A percentile compares a stretch with the other conserved stretches of the same genome.
These are phyloP conservation scores for Fistularia commersonii DNA, from an alignment of 2,797 vertebrate species.

Conservation along the genomic window DNA sequence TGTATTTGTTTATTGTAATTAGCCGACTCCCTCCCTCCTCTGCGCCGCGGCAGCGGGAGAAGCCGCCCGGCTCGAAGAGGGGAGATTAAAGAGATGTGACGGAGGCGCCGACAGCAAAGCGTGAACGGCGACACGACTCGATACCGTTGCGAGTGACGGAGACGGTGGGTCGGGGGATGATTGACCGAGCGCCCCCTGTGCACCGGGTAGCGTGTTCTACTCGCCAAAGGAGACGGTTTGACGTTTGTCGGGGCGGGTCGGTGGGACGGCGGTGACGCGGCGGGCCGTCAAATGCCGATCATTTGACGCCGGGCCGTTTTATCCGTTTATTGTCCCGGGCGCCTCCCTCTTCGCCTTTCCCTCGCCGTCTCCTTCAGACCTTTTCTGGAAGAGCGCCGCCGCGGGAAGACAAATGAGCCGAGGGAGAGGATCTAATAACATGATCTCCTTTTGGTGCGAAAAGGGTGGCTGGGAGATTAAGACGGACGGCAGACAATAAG, in stretches of 20 bases:
- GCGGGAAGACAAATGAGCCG: conserved; percentile 71
- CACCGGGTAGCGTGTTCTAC: conserved; percentile 5
- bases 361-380: conserved; percentile 43
- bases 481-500: conserved; percentile 70
- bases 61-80: conserved; percentile 43
- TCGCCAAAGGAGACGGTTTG: conserved; percentile 20
- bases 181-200: conserved; percentile 19
- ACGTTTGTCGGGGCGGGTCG: conserved; percentile 40
- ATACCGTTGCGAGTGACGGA: conserved; percentile 28
- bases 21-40: conserved; percentile 48
- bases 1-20: conserved; percentile 78
- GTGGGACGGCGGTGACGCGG: too few species aligned
- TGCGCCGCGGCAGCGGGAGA: conserved; percentile 33
- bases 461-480: conserved; percentile 66
- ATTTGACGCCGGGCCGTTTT: conserved; percentile 53
- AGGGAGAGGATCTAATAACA: conserved; percentile 74
- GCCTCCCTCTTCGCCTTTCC: conserved; percentile 6
- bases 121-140: conserved; percentile 53
- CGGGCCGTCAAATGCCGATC: conserved; percentile 51
- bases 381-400: conserved; percentile 49
- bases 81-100: conserved; percentile 56
- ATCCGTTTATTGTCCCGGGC: conserved; percentile 36
- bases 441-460: conserved; percentile 65
- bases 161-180: conserved; percentile 28
- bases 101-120: conserved; percentile 46